Conservation (phyloP, 2,888 invertebrate genomes). For the Euclidia mi region DNA sequence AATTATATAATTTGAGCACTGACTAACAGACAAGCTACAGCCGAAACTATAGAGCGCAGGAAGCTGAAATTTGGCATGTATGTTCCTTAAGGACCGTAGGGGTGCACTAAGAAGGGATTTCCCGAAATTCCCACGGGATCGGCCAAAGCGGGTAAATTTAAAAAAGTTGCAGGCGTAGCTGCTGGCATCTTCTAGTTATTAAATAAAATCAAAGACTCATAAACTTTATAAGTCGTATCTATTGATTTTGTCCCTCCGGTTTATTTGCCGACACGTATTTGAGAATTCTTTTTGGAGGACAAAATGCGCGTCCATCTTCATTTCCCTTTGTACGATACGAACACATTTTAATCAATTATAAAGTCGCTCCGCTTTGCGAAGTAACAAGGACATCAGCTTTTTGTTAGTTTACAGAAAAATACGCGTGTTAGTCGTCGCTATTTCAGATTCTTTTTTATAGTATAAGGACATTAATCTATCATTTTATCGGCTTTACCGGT, state of each 20-base stretch:
- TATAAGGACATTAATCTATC: not conserved
- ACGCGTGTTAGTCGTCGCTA: not conserved
- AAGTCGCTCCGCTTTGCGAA: constrained; percentile 2
- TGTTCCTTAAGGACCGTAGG: too few species aligned
- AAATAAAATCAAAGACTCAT: too few species aligned
- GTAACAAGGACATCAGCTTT: not conserved
- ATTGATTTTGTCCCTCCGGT: not conserved
- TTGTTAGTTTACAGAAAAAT: not conserved
- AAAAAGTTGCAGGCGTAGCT: too few species aligned
- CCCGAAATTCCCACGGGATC: too few species aligned
- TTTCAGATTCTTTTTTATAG: not conserved
- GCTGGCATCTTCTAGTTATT: too few species aligned
- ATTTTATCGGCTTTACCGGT: too few species aligned
- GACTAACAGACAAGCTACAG: too few species aligned
- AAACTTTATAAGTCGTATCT: not conserved
- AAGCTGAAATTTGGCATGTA: too few species aligned
- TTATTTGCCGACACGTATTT: not conserved
- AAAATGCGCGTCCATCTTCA: not conserved
- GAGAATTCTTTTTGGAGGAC: not conserved
- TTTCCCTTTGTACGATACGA: not conserved
- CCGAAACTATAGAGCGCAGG: too few species aligned
- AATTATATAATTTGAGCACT: too few species aligned
- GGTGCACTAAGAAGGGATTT: too few species aligned
- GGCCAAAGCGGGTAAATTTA: too few species aligned
- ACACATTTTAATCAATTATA: constrained; percentile 3